These are phyloP conservation scores for Cheumatopsyche charites DNA, from an alignment of 1,140 invertebrate genomes.

Conservation along the genomic window DNA sequence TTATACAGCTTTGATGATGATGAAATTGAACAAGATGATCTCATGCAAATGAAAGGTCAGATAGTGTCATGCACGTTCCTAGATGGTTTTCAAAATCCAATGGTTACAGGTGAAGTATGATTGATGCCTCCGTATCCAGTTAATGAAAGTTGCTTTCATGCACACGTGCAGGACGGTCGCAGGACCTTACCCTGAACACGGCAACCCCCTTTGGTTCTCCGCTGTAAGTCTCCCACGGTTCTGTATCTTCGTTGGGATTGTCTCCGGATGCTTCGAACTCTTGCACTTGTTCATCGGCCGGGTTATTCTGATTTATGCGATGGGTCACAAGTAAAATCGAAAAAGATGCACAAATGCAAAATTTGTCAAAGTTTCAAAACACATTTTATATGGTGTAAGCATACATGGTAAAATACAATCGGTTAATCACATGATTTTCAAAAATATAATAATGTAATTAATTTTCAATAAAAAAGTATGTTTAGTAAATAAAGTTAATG, in stretches of 20 bases:
- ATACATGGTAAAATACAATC: too few species aligned
- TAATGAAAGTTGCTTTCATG: constrained; percentile 28
- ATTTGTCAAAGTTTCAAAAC: too few species aligned
- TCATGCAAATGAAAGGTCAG: background rate
- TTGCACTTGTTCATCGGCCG: constrained; percentile 34
- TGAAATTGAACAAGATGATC: background rate
- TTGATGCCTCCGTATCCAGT: background rate
- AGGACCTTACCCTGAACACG: constrained; percentile 50
- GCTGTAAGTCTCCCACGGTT: constrained; percentile 52
- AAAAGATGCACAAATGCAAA: constrained; percentile 15
- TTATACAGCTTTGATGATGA: background rate
- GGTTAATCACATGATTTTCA: too few species aligned
- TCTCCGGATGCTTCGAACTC: constrained; percentile 45
- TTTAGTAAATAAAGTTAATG: too few species aligned
- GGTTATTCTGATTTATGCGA: constrained; percentile 36
- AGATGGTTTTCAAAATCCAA: background rate
- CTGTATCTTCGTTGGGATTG: constrained; percentile 43
- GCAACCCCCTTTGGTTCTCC: constrained; percentile 51
- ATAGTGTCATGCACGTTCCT: background rate
- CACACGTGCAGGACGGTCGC: constrained; percentile 41
- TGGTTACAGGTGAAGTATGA: constrained; percentile 12
- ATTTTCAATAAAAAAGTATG: too few species aligned
- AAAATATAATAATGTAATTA: too few species aligned
- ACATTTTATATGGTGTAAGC: too few species aligned
- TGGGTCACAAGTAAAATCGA: constrained; percentile 11